phyloP scores from a whole-genome alignment of 2,888 invertebrate genomes.

The Mythimna ferrago region DNA sequence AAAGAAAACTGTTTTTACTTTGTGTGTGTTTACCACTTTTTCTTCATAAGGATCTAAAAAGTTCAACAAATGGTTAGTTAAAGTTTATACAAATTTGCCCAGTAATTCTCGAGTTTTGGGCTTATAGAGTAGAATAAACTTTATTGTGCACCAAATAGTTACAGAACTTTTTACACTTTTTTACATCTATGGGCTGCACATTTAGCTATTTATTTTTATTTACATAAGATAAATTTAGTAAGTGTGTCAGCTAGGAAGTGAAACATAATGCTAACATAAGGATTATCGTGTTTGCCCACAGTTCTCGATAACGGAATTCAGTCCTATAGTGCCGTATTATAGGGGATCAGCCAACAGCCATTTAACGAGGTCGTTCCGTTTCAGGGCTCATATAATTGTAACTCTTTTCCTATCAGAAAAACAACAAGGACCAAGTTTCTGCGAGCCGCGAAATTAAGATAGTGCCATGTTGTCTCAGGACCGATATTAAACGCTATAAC shows the following conservation, averaged over 20 bases:
- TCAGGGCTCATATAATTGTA: conserved; percentile 26
- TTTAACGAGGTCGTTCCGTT: conserved; percentile 14
- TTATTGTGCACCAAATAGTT: too few relatives aligned
- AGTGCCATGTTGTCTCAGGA: not conserved
- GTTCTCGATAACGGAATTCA: conserved; percentile 28
- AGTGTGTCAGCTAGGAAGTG: not conserved
- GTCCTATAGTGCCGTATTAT: conserved; percentile 8
- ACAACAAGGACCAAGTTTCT: not conserved
- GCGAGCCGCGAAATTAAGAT: not conserved
- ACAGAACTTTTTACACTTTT: too few relatives aligned
- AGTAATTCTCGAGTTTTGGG: too few relatives aligned
- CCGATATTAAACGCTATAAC: not conserved
- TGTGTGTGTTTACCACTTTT: too few relatives aligned
- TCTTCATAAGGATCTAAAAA: too few relatives aligned
- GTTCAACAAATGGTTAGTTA: too few relatives aligned
- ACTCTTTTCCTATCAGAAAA: conserved; percentile 30
- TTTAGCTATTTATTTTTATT: too few relatives aligned
- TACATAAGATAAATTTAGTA: too few relatives aligned
- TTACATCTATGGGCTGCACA: too few relatives aligned
- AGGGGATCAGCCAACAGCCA: conserved; percentile 5
- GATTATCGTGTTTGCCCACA: conserved; percentile 5
- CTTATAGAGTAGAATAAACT: too few relatives aligned
- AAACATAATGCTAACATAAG: conserved; percentile 27
- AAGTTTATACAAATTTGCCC: too few relatives aligned
- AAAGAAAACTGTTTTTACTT: too few relatives aligned